These are phyloP conservation scores for Nasonia longicornis DNA, from an alignment of 1,140 invertebrate genomes.

Conservation along the genomic window DNA sequence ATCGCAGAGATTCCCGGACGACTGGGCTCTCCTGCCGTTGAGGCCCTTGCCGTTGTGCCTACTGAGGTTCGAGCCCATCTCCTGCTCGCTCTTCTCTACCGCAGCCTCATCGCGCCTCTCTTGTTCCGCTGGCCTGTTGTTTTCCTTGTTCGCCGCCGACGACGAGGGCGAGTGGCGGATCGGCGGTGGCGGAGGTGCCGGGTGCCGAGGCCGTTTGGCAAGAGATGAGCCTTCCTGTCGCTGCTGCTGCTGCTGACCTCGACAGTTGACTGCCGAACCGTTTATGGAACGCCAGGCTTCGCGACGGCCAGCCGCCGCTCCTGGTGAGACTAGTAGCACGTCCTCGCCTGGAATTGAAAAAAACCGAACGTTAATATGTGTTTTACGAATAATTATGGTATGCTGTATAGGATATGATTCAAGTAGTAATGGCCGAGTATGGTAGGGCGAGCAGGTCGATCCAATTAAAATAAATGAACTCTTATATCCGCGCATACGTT, in stretches of 20 bases:
- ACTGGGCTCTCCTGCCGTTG: constrained; percentile 77
- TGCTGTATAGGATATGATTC: no score
- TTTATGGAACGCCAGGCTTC: constrained; percentile 43
- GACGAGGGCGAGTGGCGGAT: constrained; percentile 40
- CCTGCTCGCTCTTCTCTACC: constrained; percentile 19
- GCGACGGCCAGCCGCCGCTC: constrained; percentile 44
- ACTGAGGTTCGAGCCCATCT: constrained; percentile 82
- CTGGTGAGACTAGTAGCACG: constrained; percentile 48
- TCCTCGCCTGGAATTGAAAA: constrained; percentile 57
- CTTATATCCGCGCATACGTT: no score
- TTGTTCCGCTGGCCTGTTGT: constrained; percentile 41
- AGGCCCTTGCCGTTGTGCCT: constrained; percentile 77
- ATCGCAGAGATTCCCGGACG: constrained; percentile 73
- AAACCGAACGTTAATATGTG: not conserved
- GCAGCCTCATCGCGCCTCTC: constrained; percentile 48
- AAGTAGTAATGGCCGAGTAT: no score
- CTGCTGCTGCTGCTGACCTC: constrained; percentile 29
- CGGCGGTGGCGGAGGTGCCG: constrained; percentile 19
- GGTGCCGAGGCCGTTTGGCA: constrained; percentile 36
- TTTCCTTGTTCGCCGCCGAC: constrained; percentile 62
- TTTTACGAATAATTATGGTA: no score
- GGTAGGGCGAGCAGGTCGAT: no score
- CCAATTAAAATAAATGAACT: no score
- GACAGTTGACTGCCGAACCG: constrained; percentile 8
- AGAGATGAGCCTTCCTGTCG: constrained; percentile 43